Conservation (phyloP, 2,113 vertebrate genomes). For the Neodontobutis hainanensis region DNA sequence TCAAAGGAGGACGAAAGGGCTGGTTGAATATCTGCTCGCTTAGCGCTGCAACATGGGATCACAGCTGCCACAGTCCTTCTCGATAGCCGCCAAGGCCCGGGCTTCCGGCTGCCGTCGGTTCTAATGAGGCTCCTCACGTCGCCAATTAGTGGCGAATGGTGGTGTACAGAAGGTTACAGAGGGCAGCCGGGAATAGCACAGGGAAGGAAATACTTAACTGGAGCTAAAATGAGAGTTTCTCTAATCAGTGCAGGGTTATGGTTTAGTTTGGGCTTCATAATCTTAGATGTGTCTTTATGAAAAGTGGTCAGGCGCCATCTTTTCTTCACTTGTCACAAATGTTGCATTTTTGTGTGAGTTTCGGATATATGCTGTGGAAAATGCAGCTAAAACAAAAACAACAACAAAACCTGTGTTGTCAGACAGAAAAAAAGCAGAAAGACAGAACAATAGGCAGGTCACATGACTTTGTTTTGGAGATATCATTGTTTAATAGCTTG, state of each 20-base stretch:
- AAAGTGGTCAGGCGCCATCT: too few relatives aligned
- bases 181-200: slow-evolving; percentile 8
- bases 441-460: too few relatives aligned
- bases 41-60: slow-evolving; percentile 21
- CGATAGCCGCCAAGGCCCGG: slow-evolving; percentile 18
- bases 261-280: neutral
- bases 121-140: slow-evolving; percentile 38
- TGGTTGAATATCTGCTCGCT: slow-evolving; percentile 25
- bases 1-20: slow-evolving; percentile 21
- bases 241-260: slow-evolving; percentile 6
- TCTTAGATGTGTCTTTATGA: too few relatives aligned
- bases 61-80: slow-evolving; percentile 33
- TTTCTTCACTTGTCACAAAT: too few relatives aligned
- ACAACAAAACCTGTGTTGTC: too few relatives aligned
- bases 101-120: slow-evolving; percentile 45
- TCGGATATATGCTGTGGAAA: too few relatives aligned
- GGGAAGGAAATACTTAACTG: neutral
- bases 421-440: too few relatives aligned
- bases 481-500: too few relatives aligned
- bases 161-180: neutral
- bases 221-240: neutral
- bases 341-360: too few relatives aligned
- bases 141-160: slow-evolving; percentile 31
- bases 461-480: too few relatives aligned
- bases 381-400: too few relatives aligned